Percentiles rank a stretch among this genome's conserved stretches.
phyloP scores from a whole-genome alignment of 2,113 vertebrate species.

The Stegostoma tigrinum region DNA sequence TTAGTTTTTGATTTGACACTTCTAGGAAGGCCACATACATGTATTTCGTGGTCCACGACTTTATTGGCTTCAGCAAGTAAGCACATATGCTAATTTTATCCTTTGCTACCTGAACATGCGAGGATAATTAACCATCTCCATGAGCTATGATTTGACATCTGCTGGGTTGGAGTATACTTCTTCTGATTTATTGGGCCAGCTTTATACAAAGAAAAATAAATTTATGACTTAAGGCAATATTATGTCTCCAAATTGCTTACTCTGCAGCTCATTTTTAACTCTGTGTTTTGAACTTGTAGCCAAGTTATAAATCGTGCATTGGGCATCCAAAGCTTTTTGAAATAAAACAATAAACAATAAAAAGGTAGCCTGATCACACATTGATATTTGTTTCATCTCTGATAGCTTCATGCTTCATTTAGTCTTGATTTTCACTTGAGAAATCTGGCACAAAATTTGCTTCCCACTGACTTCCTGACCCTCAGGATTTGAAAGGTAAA shows the following conservation, averaged over 20 bases:
- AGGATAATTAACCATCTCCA: constrained; percentile 23
- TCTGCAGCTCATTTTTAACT: neutral
- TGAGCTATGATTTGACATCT: constrained; percentile 1
- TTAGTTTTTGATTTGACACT: neutral
- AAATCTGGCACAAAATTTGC: constrained; percentile 1
- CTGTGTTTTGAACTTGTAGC: neutral
- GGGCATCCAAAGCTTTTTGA: neutral
- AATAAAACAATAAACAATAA: neutral
- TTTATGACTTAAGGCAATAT: constrained; percentile 14
- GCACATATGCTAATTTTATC: neutral
- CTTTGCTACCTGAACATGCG: neutral
- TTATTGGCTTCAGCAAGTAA: neutral
- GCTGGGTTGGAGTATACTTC: neutral
- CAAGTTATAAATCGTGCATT: constrained; percentile 5
- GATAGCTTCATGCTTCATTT: neutral
- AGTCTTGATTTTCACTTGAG: neutral
- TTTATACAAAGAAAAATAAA: constrained; percentile 19
- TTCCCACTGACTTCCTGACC: constrained; percentile 22
- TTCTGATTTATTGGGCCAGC: constrained; percentile 16
- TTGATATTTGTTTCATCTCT: neutral
- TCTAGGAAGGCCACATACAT: neutral
- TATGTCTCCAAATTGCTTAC: constrained; percentile 2
- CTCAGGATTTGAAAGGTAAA: constrained; percentile 2
- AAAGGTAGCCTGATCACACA: neutral
- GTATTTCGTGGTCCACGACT: neutral